Conservation (phyloP, 30 jellyfish, hydroid and myxozoan genomes). For the Aurelia sp. region DNA sequence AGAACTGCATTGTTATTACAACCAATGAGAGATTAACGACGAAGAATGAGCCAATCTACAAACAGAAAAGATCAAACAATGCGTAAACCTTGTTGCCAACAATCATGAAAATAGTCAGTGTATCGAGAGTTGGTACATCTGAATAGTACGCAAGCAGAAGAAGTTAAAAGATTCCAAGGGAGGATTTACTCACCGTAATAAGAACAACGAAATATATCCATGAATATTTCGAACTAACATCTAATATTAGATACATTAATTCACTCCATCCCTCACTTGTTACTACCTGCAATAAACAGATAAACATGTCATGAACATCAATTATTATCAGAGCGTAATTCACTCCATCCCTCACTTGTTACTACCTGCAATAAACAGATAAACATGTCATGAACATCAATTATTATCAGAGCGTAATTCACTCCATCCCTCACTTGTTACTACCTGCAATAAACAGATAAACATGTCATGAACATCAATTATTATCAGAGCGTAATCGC, state of each 20-base stretch:
- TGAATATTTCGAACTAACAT: slow-evolving; percentile 64
- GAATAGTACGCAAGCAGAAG: not conserved
- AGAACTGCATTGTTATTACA: slow-evolving; percentile 94
- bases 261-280: slow-evolving; percentile 98
- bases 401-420: no score
- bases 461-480: no score
- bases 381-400: not conserved
- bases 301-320: not conserved
- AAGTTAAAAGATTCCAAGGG: not conserved
- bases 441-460: no score
- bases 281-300: slow-evolving; percentile 72
- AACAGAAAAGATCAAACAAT: not conserved
- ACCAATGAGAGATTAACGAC: slow-evolving; percentile 88
- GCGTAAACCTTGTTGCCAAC: no score
- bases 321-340: no score
- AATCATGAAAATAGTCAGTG: no score
- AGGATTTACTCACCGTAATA: slow-evolving; percentile 62
- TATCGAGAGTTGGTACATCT: no score
- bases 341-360: slow-evolving; percentile 98
- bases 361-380: slow-evolving; percentile 72
- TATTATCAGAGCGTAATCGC: no score
- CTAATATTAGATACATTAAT: slow-evolving; percentile 88
- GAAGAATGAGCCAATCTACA: slow-evolving; percentile 95
- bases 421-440: no score
- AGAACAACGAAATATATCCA: slow-evolving; percentile 90